Conservation (phyloP, 2,797 vertebrate species). For the Myripristis murdjan region DNA sequence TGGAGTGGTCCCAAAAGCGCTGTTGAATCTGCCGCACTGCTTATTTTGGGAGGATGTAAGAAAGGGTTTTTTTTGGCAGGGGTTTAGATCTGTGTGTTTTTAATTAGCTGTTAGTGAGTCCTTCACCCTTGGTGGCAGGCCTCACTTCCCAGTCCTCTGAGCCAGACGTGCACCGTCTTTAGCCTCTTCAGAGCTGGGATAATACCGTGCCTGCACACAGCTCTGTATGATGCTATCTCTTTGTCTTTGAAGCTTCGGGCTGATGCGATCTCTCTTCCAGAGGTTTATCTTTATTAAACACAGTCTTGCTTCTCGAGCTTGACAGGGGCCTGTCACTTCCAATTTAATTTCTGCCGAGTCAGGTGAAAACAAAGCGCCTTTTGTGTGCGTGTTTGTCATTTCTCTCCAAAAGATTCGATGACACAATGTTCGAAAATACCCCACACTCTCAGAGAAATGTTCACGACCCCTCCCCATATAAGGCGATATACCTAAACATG, state of each 20-base stretch:
- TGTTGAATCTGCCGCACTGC: conserved; percentile 17
- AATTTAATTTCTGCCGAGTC: conserved; percentile 36
- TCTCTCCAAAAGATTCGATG: conserved; percentile 9
- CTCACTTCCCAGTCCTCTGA: conserved; percentile 8
- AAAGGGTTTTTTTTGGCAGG: conserved; percentile 17
- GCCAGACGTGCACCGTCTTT: conserved; percentile 33
- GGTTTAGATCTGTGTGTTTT: conserved; percentile 53
- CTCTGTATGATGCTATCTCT: conserved; percentile 43
- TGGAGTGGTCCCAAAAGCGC: conserved; percentile 3
- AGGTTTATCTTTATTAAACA: conserved; percentile 55
- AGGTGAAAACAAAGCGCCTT: conserved; percentile 23
- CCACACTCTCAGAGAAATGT: background rate
- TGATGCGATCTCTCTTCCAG: conserved; percentile 34
- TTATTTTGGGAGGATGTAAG: conserved; percentile 10
- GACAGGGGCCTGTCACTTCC: conserved; percentile 43
- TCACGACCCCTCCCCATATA: conserved; percentile 18
- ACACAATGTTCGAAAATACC: conserved; percentile 33
- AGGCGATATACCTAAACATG: conserved; percentile 40
- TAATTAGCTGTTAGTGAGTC: conserved; percentile 59
- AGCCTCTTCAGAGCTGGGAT: conserved; percentile 36
- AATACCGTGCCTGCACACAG: conserved; percentile 35
- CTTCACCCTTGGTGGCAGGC: conserved; percentile 38
- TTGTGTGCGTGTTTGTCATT: conserved; percentile 41
- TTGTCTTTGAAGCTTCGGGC: conserved; percentile 55
- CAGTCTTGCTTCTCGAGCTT: conserved; percentile 40